A percentile compares a stretch with the other conserved stretches of the same genome.
Conservation (phyloP, 2,888 invertebrate species). For the Pristionchus entomophagus region DNA sequence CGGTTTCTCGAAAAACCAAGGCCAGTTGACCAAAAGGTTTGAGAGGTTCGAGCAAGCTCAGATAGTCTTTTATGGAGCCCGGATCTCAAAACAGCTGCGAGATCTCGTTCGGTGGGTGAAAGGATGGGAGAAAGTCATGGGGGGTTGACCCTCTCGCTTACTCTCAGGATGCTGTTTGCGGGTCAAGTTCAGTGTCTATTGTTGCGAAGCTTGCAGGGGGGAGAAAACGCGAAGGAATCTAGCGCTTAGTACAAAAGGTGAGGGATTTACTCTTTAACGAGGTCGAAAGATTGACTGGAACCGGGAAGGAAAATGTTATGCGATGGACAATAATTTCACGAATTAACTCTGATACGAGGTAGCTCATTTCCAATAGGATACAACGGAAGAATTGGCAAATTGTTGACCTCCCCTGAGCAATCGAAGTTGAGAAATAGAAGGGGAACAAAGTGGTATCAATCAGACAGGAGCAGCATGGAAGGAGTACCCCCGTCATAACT, state of each 20-base stretch:
- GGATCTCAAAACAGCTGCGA: background rate
- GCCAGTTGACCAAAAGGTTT: background rate
- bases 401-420: background rate
- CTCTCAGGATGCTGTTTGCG: slow-evolving; percentile 13
- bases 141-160: background rate
- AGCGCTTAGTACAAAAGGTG: background rate
- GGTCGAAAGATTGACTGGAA: background rate
- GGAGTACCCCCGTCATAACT: background rate
- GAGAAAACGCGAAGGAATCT: background rate
- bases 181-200: slow-evolving; percentile 15
- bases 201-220: background rate
- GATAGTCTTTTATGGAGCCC: background rate
- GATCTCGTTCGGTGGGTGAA: slow-evolving; percentile 11
- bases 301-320: background rate
- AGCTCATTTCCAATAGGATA: background rate
- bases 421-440: background rate
- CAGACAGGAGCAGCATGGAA: background rate
- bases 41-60: background rate
- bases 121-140: background rate
- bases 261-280: background rate
- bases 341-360: background rate
- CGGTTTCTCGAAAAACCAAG: background rate
- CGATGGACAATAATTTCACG: background rate
- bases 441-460: slow-evolving; percentile 25
- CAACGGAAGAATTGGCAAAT: background rate